phyloP scores from a whole-genome alignment of 1,140 invertebrate genomes.

The Thaumatotibia leucotreta region DNA sequence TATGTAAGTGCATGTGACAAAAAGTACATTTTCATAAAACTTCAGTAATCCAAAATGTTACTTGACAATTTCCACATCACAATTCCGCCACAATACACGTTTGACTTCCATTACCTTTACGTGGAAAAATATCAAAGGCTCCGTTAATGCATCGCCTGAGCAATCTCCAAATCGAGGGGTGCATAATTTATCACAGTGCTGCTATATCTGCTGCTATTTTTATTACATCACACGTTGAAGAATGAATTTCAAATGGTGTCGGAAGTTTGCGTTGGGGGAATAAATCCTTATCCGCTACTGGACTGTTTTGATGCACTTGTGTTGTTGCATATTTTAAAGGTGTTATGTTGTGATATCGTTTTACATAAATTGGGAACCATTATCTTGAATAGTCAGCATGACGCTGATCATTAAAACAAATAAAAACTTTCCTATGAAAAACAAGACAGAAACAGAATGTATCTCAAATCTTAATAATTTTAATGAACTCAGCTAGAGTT shows the following conservation, averaged over 20 bases:
- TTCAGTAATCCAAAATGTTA: not conserved
- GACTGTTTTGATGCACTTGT: conserved; percentile 8
- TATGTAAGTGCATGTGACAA: too few species aligned
- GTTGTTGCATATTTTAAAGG: not conserved
- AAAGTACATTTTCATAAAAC: not conserved
- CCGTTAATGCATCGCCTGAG: conserved; percentile 55
- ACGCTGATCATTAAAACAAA: too few species aligned
- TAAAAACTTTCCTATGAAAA: too few species aligned
- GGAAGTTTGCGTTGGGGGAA: conserved; percentile 68
- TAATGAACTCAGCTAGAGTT: too few species aligned
- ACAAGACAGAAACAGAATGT: too few species aligned
- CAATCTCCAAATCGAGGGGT: conserved; percentile 66
- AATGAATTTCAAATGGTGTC: conserved; percentile 72
- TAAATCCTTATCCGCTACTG: conserved; percentile 47
- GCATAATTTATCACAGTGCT: conserved; percentile 70
- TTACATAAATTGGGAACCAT: too few species aligned
- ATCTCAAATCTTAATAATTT: too few species aligned
- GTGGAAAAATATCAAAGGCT: conserved; percentile 56
- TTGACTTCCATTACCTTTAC: conserved; percentile 56
- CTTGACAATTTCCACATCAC: conserved; percentile 5
- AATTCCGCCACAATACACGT: conserved; percentile 32
- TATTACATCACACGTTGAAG: conserved; percentile 73
- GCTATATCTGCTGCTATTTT: conserved; percentile 64
- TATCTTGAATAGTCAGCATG: too few species aligned
- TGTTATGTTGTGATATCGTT: not conserved